Conservation (phyloP, 2,797 vertebrate genomes). For the Pterois miles region DNA sequence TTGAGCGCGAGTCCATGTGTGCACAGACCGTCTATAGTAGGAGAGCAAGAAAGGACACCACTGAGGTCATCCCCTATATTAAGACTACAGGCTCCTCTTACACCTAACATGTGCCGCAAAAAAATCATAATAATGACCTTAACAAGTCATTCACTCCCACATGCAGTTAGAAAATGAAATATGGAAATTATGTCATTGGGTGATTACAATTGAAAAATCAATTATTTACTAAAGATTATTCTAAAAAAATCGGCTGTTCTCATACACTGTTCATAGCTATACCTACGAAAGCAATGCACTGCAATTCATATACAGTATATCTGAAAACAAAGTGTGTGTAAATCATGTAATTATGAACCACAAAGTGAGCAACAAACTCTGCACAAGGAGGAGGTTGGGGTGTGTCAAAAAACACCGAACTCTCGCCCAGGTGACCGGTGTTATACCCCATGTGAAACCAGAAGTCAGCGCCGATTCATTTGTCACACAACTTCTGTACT, state of each 20-base stretch:
- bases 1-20: conserved; percentile 75
- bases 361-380: too few relatives aligned
- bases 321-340: too few relatives aligned
- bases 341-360: too few relatives aligned
- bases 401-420: too few relatives aligned
- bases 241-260: background rate
- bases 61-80: conserved; percentile 84
- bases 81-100: conserved; percentile 74
- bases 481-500: too few relatives aligned
- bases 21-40: conserved; percentile 74
- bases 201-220: background rate
- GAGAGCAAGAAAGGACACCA: conserved; percentile 76
- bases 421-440: too few relatives aligned
- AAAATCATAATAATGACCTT: conserved; percentile 13
- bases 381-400: too few relatives aligned
- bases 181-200: background rate
- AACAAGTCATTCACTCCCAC: conserved; percentile 3
- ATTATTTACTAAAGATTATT: background rate
- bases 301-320: accelerated
- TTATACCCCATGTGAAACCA: too few relatives aligned
- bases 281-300: too few relatives aligned
- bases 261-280: too few relatives aligned
- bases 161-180: background rate
- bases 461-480: too few relatives aligned
- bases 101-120: conserved; percentile 45